phyloP scores from a whole-genome alignment of 2,113 vertebrate genomes.

The Callopanchax toddi region DNA sequence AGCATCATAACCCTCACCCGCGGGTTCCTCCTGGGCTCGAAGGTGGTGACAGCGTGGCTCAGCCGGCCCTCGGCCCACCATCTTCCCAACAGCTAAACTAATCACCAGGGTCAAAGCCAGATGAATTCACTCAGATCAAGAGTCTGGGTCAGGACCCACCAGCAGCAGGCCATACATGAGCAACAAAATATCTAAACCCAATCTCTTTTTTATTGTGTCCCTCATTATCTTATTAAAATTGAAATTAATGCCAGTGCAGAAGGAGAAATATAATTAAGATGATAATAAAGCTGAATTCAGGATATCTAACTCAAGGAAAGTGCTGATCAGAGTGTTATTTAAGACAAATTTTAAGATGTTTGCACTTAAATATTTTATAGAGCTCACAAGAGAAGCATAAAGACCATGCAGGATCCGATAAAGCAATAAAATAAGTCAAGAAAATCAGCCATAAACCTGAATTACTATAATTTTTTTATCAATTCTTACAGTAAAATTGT shows the following conservation, averaged over 20 bases:
- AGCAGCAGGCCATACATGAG: not conserved
- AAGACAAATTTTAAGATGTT: not conserved
- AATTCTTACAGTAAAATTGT: not conserved
- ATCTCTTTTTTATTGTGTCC: not conserved
- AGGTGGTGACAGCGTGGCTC: slow-evolving; percentile 56
- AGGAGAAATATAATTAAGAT: not conserved
- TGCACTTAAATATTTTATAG: not conserved
- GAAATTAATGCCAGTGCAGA: not conserved
- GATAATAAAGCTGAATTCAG: not conserved
- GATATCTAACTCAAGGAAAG: no score
- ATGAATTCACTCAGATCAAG: slow-evolving; percentile 44
- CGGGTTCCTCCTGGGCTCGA: slow-evolving; percentile 42
- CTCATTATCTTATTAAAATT: not conserved
- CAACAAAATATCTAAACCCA: not conserved
- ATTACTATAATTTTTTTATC: no score
- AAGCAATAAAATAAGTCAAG: not conserved
- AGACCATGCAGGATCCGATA: no score
- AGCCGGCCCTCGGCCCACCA: slow-evolving; percentile 51
- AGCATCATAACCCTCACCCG: slow-evolving; percentile 48
- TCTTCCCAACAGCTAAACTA: slow-evolving; percentile 57
- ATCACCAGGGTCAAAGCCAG: slow-evolving; percentile 62
- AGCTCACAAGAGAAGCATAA: not conserved
- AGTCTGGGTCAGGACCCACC: slow-evolving; percentile 26
- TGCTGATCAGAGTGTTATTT: not conserved
- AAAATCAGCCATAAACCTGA: no score